These are phyloP conservation scores for Plagiodera versicolora DNA, from an alignment of 2,888 invertebrate genomes.

Conservation along the genomic window DNA sequence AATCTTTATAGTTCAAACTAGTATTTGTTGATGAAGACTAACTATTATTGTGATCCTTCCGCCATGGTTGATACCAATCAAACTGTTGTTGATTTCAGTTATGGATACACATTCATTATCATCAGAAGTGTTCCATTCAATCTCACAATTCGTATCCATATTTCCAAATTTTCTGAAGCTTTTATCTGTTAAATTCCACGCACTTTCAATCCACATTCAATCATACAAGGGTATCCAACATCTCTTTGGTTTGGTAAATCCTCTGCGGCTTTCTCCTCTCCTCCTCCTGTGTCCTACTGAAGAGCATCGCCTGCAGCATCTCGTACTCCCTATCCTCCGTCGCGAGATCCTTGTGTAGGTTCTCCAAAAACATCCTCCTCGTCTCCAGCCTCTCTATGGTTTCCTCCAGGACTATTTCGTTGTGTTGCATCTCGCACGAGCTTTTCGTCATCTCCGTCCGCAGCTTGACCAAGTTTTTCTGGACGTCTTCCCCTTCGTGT, in stretches of 20 bases:
- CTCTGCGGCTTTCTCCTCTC: constrained; percentile 35
- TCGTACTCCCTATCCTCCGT: constrained; percentile 53
- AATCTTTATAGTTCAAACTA: no score
- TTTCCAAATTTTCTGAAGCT: no score
- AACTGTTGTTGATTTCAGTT: no score
- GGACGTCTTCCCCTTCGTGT: constrained; percentile 44
- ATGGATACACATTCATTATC: no score
- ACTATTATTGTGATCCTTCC: no score
- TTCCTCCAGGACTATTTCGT: constrained; percentile 53
- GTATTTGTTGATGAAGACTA: no score
- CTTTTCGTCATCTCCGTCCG: constrained; percentile 53
- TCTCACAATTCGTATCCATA: no score
- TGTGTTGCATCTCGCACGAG: constrained; percentile 55
- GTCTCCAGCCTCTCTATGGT: constrained; percentile 49
- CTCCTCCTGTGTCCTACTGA: constrained; percentile 40
- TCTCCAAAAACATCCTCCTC: constrained; percentile 47
- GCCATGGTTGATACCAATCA: no score
- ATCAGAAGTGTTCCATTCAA: no score
- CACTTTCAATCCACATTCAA: not conserved
- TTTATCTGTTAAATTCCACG: no score
- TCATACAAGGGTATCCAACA: constrained; percentile 56
- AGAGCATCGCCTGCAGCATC: constrained; percentile 53
- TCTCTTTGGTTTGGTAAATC: constrained; percentile 54
- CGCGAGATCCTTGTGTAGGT: constrained; percentile 48
- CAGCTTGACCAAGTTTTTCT: constrained; percentile 45